phyloP scores from a whole-genome alignment of 2,888 invertebrate genomes.

The Microchrysa polita region DNA sequence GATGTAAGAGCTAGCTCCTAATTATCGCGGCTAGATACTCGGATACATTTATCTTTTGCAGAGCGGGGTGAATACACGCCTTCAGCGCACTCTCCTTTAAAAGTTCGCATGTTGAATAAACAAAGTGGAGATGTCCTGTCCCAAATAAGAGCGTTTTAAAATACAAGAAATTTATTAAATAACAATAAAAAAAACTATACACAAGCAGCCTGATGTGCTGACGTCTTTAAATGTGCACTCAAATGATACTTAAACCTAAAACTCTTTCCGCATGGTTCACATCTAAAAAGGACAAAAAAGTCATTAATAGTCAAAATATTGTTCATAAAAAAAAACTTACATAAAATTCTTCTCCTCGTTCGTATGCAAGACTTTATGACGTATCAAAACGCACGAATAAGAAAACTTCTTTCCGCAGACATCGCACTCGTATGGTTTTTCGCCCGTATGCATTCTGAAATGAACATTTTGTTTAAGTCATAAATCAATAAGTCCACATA shows the following conservation, averaged over 20 bases:
- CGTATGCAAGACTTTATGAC: constrained; percentile 39
- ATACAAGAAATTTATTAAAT: background rate
- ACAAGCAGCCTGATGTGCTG: constrained; percentile 16
- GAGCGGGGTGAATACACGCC: too few relatives aligned
- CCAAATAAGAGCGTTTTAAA: too few relatives aligned
- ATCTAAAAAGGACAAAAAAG: constrained; percentile 9
- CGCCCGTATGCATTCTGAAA: constrained; percentile 47
- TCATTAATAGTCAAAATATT: background rate
- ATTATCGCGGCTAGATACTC: too few relatives aligned
- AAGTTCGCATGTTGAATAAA: too few relatives aligned
- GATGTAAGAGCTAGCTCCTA: too few relatives aligned
- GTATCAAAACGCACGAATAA: constrained; percentile 43
- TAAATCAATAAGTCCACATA: too few relatives aligned
- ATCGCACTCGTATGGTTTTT: constrained; percentile 44
- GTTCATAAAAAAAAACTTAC: constrained; percentile 22
- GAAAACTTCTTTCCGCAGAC: constrained; percentile 45
- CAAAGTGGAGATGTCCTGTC: too few relatives aligned
- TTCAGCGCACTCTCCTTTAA: too few relatives aligned
- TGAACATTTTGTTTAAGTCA: background rate
- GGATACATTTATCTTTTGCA: too few relatives aligned
- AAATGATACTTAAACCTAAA: constrained; percentile 39
- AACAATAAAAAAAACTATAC: background rate
- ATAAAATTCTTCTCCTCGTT: constrained; percentile 29
- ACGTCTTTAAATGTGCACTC: constrained; percentile 33
- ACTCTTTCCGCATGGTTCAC: constrained; percentile 24